These are phyloP conservation scores for Aphrophora alni DNA, from an alignment of 2,888 invertebrate species.

Conservation along the genomic window DNA sequence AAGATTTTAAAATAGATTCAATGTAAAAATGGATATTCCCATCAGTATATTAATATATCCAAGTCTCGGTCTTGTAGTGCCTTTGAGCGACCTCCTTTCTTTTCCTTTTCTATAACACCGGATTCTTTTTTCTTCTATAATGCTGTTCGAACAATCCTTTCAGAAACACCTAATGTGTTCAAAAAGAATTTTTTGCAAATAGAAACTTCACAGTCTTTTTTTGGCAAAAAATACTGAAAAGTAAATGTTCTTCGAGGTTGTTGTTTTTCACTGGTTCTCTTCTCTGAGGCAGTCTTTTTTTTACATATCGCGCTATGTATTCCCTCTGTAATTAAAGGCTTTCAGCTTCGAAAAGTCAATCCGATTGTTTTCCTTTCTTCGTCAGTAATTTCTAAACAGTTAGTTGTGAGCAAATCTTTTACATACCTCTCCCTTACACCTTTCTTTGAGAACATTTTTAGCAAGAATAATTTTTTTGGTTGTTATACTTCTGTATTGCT, in stretches of 20 bases:
- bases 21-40: no score
- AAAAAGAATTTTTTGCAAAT: no score
- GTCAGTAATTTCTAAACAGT: background rate
- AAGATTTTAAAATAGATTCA: no score
- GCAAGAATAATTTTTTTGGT: background rate
- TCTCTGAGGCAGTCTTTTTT: background rate
- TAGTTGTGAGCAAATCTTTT: background rate
- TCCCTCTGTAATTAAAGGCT: conserved; percentile 7
- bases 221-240: background rate
- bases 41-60: no score
- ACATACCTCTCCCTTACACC: background rate
- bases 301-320: background rate
- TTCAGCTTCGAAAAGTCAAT: background rate
- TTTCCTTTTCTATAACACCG: background rate
- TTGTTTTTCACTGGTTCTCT: background rate
- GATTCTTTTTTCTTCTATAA: background rate
- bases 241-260: background rate
- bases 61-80: background rate
- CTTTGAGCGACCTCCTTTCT: conserved; percentile 12
- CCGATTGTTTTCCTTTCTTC: conserved; percentile 4
- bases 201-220: background rate
- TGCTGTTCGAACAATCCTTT: background rate
- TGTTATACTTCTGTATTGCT: no score
- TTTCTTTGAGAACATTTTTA: background rate
- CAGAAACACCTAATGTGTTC: background rate